Conservation (phyloP, 2,888 invertebrate genomes). For the Perizoma affinitatum region DNA sequence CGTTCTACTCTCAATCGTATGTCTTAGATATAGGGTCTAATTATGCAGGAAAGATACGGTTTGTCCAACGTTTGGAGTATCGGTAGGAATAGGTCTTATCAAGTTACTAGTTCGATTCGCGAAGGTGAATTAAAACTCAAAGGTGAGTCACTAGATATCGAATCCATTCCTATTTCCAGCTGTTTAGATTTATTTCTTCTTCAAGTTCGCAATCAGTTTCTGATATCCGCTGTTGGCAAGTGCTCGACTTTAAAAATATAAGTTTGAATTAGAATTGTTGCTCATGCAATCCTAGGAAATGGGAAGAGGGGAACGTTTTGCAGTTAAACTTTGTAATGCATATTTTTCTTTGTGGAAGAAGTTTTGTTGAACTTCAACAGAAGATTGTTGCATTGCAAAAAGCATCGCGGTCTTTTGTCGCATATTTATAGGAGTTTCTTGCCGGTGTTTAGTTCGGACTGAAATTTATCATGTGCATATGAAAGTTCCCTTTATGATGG, state of each 20-base stretch:
- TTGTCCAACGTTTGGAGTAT: constrained; percentile 24
- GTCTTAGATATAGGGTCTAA: constrained; percentile 2
- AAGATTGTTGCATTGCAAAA: constrained; percentile 5
- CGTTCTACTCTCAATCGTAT: constrained; percentile 29
- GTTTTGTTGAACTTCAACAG: constrained; percentile 12
- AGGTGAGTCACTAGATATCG: constrained; percentile 63
- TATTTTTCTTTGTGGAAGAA: constrained; percentile 28
- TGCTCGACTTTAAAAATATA: constrained; percentile 16
- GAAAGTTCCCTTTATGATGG: too few relatives aligned
- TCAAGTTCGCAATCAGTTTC: constrained; percentile 28
- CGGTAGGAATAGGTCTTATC: constrained; percentile 55
- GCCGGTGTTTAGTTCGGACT: too few relatives aligned
- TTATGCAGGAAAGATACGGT: constrained; percentile 18
- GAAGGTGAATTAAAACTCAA: constrained; percentile 59
- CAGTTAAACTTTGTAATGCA: constrained; percentile 32
- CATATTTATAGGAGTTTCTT: not conserved
- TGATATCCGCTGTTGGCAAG: constrained; percentile 28
- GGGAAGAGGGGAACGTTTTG: constrained; percentile 15
- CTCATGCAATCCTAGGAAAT: constrained; percentile 22
- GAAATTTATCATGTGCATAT: too few relatives aligned
- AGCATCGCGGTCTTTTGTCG: constrained; percentile 17
- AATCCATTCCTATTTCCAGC: constrained; percentile 54
- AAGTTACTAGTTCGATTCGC: constrained; percentile 68
- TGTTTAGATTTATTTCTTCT: constrained; percentile 31
- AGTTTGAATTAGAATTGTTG: constrained; percentile 28